phyloP scores from a whole-genome alignment of 2,888 invertebrate genomes.

The Epiblema foenella region DNA sequence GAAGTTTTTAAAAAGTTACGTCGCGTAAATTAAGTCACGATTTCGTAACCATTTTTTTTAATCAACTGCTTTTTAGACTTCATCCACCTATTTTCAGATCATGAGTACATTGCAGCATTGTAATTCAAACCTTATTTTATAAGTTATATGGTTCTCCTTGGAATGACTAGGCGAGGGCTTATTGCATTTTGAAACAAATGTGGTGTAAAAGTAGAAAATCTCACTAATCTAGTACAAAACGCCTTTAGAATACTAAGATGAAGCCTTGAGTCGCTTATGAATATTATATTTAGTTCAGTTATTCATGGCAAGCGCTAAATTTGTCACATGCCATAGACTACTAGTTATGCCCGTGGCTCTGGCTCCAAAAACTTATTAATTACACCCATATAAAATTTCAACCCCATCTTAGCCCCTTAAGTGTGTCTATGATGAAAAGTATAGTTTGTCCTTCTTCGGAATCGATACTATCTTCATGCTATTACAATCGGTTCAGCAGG shows the following conservation, averaged over 20 bases:
- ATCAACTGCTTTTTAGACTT: neutral
- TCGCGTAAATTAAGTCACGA: neutral
- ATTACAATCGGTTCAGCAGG: no score
- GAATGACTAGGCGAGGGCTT: neutral
- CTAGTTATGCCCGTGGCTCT: neutral
- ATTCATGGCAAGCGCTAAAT: neutral
- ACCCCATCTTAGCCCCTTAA: no score
- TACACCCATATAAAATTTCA: no score
- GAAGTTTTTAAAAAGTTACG: neutral
- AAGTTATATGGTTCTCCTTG: neutral
- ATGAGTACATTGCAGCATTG: neutral
- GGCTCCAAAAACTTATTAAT: neutral
- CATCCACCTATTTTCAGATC: neutral
- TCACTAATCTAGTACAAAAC: slow-evolving; percentile 17
- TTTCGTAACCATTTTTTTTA: neutral
- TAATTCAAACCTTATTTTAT: neutral
- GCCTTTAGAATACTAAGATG: slow-evolving; percentile 26
- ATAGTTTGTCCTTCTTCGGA: no score
- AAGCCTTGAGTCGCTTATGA: slow-evolving; percentile 16
- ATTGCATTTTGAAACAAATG: neutral
- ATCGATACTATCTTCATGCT: no score
- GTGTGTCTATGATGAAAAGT: no score
- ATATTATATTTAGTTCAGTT: slow-evolving; percentile 15
- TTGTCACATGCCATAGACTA: neutral
- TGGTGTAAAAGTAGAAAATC: slow-evolving; percentile 6